phyloP scores from a whole-genome alignment of 2,113 vertebrate species.

The Delphinus delphis region DNA sequence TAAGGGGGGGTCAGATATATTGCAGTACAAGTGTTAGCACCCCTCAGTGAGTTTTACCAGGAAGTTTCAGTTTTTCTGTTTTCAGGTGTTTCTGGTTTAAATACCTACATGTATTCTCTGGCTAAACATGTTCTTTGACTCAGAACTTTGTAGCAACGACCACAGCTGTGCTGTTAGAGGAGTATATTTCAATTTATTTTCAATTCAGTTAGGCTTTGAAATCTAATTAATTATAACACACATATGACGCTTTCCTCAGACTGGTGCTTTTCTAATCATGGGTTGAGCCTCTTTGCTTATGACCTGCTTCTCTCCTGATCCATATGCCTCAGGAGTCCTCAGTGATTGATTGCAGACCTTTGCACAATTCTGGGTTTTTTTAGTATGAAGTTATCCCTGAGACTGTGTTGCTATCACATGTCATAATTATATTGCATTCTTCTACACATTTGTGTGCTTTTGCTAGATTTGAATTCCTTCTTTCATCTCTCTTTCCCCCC shows the following conservation, averaged over 20 bases:
- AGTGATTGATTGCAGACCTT: neutral
- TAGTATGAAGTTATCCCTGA: neutral
- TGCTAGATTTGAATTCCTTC: neutral
- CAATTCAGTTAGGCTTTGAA: neutral
- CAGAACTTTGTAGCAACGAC: neutral
- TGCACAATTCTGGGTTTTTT: neutral
- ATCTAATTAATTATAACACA: neutral
- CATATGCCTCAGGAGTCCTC: neutral
- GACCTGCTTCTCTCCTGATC: neutral
- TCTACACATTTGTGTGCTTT: neutral
- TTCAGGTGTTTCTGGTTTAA: neutral
- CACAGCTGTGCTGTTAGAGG: neutral
- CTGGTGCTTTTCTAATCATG: neutral
- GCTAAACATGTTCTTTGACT: neutral
- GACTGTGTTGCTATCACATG: neutral
- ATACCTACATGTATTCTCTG: neutral
- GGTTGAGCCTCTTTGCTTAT: neutral
- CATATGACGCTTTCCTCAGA: neutral
- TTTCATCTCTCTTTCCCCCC: neutral
- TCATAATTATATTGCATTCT: neutral
- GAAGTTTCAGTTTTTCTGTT: neutral
- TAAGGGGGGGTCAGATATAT: neutral
- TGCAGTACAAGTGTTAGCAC: neutral
- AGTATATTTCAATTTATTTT: neutral
- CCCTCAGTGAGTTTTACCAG: neutral